Evolutionary conservation across 2,113 vertebrate species (phyloP).

Genomic region (Xiphias gladius): DNA sequence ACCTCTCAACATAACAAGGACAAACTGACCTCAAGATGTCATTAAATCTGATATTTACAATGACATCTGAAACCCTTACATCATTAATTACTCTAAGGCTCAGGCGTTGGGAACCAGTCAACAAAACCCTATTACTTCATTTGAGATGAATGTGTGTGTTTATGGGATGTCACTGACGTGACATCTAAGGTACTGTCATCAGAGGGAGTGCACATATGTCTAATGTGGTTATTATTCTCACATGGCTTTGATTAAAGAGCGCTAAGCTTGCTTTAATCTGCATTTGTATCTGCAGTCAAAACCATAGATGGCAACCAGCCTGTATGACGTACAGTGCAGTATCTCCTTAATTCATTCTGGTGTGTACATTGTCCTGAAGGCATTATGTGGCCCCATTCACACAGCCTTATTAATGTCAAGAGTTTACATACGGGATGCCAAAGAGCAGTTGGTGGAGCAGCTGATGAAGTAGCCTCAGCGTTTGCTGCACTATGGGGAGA

Average conservation of each 20-base stretch:
- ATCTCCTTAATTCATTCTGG: constrained; percentile 60
- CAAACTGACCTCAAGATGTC: constrained; percentile 74
- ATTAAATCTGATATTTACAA: constrained; percentile 79
- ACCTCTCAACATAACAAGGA: constrained; percentile 68
- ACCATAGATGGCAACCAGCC: constrained; percentile 48
- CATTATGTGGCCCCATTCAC: constrained; percentile 50
- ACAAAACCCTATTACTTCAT: constrained; percentile 80
- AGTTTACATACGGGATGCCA: constrained; percentile 79
- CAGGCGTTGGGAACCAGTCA: constrained; percentile 66
- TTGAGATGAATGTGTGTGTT: constrained; percentile 81
- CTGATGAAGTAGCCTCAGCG: constrained; percentile 75
- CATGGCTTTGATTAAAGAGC: constrained; percentile 54
- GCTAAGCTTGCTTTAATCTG: constrained; percentile 75
- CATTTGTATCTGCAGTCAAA: constrained; percentile 62
- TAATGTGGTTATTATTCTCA: constrained; percentile 74
- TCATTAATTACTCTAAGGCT: constrained; percentile 84
- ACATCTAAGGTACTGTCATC: constrained; percentile 70
- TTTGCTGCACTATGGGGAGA: constrained; percentile 53
- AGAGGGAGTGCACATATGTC: constrained; percentile 60
- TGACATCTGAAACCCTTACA: constrained; percentile 81
- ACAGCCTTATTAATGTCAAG: constrained; percentile 71
- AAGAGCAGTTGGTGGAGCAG: constrained; percentile 84
- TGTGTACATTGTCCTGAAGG: constrained; percentile 64
- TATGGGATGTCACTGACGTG: constrained; percentile 76
- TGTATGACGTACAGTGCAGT: constrained; percentile 30